Base-by-base conservation (phyloP, 2,797 vertebrate genomes). In the Diglossa cyanea region DNA sequence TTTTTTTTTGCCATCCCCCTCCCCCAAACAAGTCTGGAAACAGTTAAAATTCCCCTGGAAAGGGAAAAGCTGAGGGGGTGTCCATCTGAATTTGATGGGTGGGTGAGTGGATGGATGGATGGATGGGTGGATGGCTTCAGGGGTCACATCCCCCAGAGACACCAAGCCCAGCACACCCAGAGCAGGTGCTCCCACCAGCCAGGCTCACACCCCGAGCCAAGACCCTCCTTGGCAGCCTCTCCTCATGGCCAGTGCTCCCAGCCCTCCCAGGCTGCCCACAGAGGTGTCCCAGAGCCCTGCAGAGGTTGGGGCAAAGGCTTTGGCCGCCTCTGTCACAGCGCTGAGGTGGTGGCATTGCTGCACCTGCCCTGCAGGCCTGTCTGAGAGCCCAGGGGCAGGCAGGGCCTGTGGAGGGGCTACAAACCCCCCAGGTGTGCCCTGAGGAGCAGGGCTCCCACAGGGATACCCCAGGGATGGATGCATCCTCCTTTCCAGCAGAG, bases 151-250 rank as follows among this genome's bases (percentile, higher is more conserved):
- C 91, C 94, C 12, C 0, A 30, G 89, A 73, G 92, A 37, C 92
- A 84, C 74, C 74, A 10, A 48, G 73, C 54, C 57, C 4, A 86
- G 83, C 94, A 88, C 86, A 16, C 88, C 90, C 92, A 75, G 51
- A 0, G 10, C 92, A 81, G 92, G 77, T 79, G 89, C 93, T 92
- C 80, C 8, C 62, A 85, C 65, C 48, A 44, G 94, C 44, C 58
- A 4, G 58, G 83, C 88, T 92, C 86, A 31, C 86, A 26, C 0
- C 3, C 63, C 4, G 3, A 71, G 82, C 92, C 93, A 48, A 48
- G 58, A 88, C 88, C 68, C 2, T 60, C 62, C 28, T 0, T 2
- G 53, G 12, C 37, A 54, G 58, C 86, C 71, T 77, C 54, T 82
- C 26, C 89, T 35, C 2, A 0, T 0, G 3, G 53, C 71, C 8